Conservation (phyloP, 2,888 invertebrate genomes). For the Onthophagus sagittarius region DNA sequence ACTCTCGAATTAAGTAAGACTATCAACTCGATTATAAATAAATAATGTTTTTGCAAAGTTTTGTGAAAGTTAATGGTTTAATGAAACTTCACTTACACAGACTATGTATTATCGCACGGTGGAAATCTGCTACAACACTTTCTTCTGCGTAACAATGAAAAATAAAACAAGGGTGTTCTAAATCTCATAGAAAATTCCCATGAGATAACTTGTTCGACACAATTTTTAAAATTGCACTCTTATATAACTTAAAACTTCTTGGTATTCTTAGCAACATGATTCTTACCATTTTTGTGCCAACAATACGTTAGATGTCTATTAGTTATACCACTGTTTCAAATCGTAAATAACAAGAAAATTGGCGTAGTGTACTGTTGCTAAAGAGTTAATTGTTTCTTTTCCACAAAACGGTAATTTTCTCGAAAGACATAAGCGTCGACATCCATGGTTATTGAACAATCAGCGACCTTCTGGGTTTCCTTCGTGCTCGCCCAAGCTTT, state of each 20-base stretch:
- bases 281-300: too few relatives aligned
- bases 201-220: neutral
- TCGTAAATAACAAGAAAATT: too few relatives aligned
- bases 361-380: too few relatives aligned
- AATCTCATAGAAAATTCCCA: neutral
- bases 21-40: too few relatives aligned
- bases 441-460: neutral
- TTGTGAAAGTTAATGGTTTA: neutral
- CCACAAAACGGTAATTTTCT: neutral
- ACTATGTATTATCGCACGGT: neutral
- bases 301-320: too few relatives aligned
- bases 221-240: neutral
- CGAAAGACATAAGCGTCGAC: neutral
- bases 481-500: neutral
- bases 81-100: neutral
- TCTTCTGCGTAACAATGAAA: neutral
- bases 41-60: too few relatives aligned
- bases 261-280: too few relatives aligned
- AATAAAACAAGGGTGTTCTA: neutral
- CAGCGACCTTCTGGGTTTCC: neutral
- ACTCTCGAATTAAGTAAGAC: too few relatives aligned
- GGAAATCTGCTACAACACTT: neutral
- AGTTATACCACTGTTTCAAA: too few relatives aligned
- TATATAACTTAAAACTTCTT: neutral
- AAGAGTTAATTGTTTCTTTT: too few relatives aligned